Base-by-base conservation (phyloP, 2,888 invertebrate genomes). In the Ichneumoninae sp. region DNA sequence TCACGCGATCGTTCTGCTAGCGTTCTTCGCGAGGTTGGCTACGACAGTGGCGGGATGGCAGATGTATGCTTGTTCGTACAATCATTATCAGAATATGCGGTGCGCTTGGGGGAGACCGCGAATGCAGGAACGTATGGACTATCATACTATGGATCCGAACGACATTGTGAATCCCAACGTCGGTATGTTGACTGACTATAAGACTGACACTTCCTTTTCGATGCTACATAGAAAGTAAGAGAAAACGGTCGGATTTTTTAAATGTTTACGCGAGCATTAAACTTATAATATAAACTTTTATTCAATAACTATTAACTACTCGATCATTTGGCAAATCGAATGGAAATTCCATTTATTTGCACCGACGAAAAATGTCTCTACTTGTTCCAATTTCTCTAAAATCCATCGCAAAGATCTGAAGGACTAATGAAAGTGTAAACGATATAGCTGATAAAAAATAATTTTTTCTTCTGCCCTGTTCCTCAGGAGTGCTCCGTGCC, bases 91-190 rank as follows among this genome's bases (percentile, higher is more conserved):
- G 33, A 65, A 82, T 47, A 71, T 85, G 60, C 26, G 82, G 75
- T 85, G 85, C 66, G 10, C 75, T 16, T 70, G 66, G 19, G n/a
- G 40, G 22, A 66, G 33, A n/a, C 75, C 82, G 60, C 74, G 33
- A 52, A 82, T 85, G 66, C 85, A 85, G 36, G 70, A 66, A 71
- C 85, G 85, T 40, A 68, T 75, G 16, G 75, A 79, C 50, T 88
- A 88, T 70, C 87, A 82, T n/a, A 88, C 88, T 6, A 87, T 88
- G 36, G 87, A 87, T 85, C 83, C 85, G 1, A 83, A 50, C 65
- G 88, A 87, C 80, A 54, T 85, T 22, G 83, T 83, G 16, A 85
- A 88, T 77, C 87, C 87, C 5, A 83, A 75, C 36, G 82, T 85
- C 40, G 88, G 88, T 88, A 83, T 77, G 87, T 85, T 63, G 40